Conservation (phyloP, 1,140 invertebrate genomes). For the Cepaea nemoralis region DNA sequence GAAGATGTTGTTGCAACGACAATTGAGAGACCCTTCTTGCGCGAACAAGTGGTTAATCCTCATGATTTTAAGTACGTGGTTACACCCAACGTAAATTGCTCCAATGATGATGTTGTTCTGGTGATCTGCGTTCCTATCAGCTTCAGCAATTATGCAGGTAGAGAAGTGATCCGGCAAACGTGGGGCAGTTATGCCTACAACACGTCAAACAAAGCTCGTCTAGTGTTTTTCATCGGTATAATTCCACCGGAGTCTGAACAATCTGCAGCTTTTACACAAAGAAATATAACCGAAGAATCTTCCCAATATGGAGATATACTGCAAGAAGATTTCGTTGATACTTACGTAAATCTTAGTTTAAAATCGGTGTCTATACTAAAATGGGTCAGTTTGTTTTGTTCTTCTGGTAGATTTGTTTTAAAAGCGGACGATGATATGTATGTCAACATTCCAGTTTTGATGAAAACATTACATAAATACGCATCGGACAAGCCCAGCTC, state of each 20-base stretch:
- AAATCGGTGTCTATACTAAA: constrained; percentile 87
- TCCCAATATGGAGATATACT: constrained; percentile 79
- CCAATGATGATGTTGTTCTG: constrained; percentile 34
- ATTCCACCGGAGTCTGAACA: constrained; percentile 72
- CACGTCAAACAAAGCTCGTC: constrained; percentile 33
- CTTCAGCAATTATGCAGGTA: constrained; percentile 45
- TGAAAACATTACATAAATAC: constrained; percentile 35
- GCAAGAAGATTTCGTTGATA: constrained; percentile 84
- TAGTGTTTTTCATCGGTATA: constrained; percentile 81
- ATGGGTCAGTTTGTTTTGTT: constrained; percentile 80
- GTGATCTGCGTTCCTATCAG: constrained; percentile 50
- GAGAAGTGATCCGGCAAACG: constrained; percentile 62
- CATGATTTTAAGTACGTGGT: background rate
- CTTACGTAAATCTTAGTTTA: constrained; percentile 87
- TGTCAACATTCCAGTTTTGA: constrained; percentile 55
- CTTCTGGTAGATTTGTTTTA: constrained; percentile 74
- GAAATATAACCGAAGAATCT: constrained; percentile 74
- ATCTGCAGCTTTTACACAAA: too few relatives aligned
- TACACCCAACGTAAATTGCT: background rate
- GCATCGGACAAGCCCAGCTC: background rate
- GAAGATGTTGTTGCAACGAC: background rate
- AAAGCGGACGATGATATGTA: constrained; percentile 73
- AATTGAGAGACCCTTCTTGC: background rate
- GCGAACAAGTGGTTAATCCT: background rate
- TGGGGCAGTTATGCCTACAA: constrained; percentile 58